Base-by-base conservation (phyloP, 2,113 vertebrate species). In the Nothobranchius furzeri region DNA sequence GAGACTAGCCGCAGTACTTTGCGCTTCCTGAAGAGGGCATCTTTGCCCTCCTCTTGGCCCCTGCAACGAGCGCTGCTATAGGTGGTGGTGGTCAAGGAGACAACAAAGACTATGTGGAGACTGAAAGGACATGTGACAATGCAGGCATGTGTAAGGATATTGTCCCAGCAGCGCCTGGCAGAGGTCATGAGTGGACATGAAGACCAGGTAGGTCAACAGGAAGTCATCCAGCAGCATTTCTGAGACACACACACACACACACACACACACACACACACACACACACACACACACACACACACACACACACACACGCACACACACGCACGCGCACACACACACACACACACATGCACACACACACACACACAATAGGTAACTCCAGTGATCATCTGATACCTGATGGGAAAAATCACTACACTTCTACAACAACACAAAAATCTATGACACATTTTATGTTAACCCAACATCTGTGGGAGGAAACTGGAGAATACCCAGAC, bases 151-250 rank as follows among this genome's bases (percentile, higher is more conserved):
- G 58, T 9, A 97, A 98, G 96, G 97, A 99, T 99, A 99, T 99
- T 99, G 96, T 87, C 95, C 96, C 65, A 98, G 88, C 75, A 99
- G 94, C 3, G 98, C 98, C 88, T 98, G 96, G 86, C 97, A 98
- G 87, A 99, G 92, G 91, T 99, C 98, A 59, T 93, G 90, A 0
- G 98, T 98, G 6, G 97, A 96, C 98, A 93, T 97, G 93, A 97
- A 98, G 75, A 99, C 96, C 0, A 95, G 95, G 84, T 98, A 98
- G 0, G 96, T 98, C 91, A 98, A 91, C 75, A 98, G 92, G 91
- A 98, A 98, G 90, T 98, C 97, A 82, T 99, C 96, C 70, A 98
- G 93, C 71, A 98, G 94, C 81, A 95, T 95, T 88, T 97, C 97
- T 99, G 94, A 88, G 92, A 75, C 37, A 91, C 70, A 90, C 70